Evolutionary conservation across 2,797 vertebrate genomes (phyloP).

Genomic region (Microctenopoma lineatum): DNA sequence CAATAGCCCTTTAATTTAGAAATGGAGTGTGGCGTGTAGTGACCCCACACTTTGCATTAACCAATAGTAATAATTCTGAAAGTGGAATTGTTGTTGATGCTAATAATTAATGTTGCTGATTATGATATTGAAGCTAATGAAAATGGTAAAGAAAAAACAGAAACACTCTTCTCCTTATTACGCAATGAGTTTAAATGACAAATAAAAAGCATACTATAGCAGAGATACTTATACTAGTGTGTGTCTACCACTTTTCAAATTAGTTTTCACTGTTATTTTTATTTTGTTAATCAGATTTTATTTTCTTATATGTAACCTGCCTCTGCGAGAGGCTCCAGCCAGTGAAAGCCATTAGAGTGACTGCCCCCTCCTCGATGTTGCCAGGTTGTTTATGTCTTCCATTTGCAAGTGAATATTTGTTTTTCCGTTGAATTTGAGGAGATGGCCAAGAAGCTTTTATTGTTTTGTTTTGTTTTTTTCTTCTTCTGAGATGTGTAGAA

Average conservation of each 20-base stretch:
- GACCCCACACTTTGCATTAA: slow-evolving; percentile 62
- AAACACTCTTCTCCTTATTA: slow-evolving; percentile 75
- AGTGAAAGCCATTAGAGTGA: slow-evolving; percentile 56
- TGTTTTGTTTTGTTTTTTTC: neutral
- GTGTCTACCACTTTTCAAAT: slow-evolving; percentile 71
- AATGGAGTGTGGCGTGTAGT: slow-evolving; percentile 53
- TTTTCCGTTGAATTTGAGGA: slow-evolving; percentile 34
- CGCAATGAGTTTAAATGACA: slow-evolving; percentile 68
- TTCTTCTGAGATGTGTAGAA: slow-evolving; percentile 50
- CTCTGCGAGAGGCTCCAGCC: slow-evolving; percentile 54
- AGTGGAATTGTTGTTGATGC: slow-evolving; percentile 61
- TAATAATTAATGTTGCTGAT: slow-evolving; percentile 47
- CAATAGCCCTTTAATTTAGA: slow-evolving; percentile 74
- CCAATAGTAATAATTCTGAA: slow-evolving; percentile 74
- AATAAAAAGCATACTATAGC: slow-evolving; percentile 69
- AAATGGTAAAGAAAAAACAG: slow-evolving; percentile 46
- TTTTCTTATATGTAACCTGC: slow-evolving; percentile 60
- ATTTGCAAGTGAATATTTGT: slow-evolving; percentile 56
- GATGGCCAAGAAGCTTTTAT: slow-evolving; percentile 30
- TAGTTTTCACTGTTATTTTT: slow-evolving; percentile 65
- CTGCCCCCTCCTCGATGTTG: slow-evolving; percentile 66
- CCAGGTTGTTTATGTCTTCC: slow-evolving; percentile 79
- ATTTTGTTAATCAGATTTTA: slow-evolving; percentile 43
- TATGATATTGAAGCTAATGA: slow-evolving; percentile 39
- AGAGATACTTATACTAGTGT: slow-evolving; percentile 76